Conservation (phyloP, 2,797 vertebrate species). For the Melanotaenia boesemani region DNA sequence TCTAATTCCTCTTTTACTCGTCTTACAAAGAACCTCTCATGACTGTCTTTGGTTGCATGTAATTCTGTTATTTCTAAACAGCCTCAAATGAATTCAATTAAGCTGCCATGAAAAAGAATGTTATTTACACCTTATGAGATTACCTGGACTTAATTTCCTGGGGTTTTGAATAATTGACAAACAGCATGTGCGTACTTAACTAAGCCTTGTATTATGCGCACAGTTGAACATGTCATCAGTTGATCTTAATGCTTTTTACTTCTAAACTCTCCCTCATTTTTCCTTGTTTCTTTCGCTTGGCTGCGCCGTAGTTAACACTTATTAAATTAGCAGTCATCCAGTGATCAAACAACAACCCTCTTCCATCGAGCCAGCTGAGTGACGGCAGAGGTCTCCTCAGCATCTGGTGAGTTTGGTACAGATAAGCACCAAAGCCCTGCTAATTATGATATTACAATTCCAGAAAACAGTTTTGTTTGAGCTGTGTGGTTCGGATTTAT, state of each 20-base stretch:
- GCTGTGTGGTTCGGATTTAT: conserved; percentile 44
- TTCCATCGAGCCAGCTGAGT: conserved; percentile 58
- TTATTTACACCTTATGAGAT: conserved; percentile 80
- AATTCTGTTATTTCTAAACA: conserved; percentile 72
- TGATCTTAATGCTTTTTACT: conserved; percentile 78
- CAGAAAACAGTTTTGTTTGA: conserved; percentile 29
- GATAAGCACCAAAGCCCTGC: conserved; percentile 49
- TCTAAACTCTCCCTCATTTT: conserved; percentile 62
- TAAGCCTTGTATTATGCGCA: conserved; percentile 80
- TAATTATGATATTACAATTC: conserved; percentile 70
- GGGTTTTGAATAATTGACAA: conserved; percentile 82
- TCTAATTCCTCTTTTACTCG: conserved; percentile 47
- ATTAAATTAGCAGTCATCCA: conserved; percentile 78
- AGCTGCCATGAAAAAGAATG: conserved; percentile 74
- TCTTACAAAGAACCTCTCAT: conserved; percentile 38
- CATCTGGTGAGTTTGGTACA: conserved; percentile 65
- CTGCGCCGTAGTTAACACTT: conserved; percentile 75
- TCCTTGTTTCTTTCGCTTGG: conserved; percentile 53
- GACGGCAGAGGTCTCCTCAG: conserved; percentile 68
- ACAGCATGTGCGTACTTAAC: conserved; percentile 79
- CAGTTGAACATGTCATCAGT: conserved; percentile 81
- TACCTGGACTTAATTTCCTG: conserved; percentile 81
- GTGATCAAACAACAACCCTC: conserved; percentile 77
- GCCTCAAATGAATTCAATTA: conserved; percentile 75
- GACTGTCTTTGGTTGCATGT: conserved; percentile 36